Percentiles rank a stretch among this genome's conserved stretches.
These are phyloP conservation scores for Semaprochilodus insignis DNA, from an alignment of 2,797 vertebrate genomes.

Conservation along the genomic window DNA sequence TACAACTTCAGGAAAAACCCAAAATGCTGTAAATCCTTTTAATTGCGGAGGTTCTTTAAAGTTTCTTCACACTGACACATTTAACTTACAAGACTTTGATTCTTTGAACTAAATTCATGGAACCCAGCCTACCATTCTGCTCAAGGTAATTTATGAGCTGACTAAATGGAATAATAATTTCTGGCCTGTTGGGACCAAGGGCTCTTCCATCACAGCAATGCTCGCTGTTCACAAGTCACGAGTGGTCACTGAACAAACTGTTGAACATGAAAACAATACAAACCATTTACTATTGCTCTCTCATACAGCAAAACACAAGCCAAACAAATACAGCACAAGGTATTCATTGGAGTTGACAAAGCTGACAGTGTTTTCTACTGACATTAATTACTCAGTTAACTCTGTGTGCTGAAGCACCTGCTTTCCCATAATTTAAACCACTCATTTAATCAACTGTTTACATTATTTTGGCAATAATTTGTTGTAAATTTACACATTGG, in stretches of 20 bases:
- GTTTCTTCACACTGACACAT: too few relatives aligned
- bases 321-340: not conserved
- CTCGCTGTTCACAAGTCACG: not conserved
- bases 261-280: slow-evolving; percentile 1
- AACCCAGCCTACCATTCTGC: too few relatives aligned
- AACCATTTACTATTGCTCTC: not conserved
- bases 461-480: not conserved
- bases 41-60: too few relatives aligned
- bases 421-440: not conserved
- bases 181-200: too few relatives aligned
- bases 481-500: not conserved
- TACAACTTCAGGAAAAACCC: too few relatives aligned
- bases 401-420: not conserved
- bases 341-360: not conserved
- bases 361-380: not conserved
- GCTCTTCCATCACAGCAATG: not conserved
- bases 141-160: too few relatives aligned
- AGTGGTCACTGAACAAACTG: not conserved
- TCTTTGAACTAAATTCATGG: too few relatives aligned
- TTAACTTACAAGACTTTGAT: too few relatives aligned
- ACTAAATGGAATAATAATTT: too few relatives aligned
- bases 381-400: not conserved
- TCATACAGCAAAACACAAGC: not conserved
- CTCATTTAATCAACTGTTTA: not conserved
- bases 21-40: too few relatives aligned